Percentiles rank a stretch among this genome's conserved stretches.
These are phyloP conservation scores for Stylophora pistillata DNA, from an alignment of 64 coral and sea anemone species.

Conservation along the genomic window DNA sequence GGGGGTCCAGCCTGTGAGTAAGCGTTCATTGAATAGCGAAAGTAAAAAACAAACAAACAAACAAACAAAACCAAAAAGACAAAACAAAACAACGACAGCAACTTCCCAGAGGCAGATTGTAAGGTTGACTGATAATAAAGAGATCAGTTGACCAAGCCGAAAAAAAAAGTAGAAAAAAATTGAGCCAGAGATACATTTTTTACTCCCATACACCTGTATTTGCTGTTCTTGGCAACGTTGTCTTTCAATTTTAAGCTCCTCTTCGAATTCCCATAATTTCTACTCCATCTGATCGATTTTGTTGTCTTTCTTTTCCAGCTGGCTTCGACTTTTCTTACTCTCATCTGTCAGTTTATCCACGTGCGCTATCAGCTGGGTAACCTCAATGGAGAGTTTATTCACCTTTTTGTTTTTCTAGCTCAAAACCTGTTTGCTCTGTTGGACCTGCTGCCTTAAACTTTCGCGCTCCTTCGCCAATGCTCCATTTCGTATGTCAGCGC, in stretches of 20 bases:
- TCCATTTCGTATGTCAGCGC: constrained; percentile 31
- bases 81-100: too few relatives aligned
- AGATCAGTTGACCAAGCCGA: too few relatives aligned
- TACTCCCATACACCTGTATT: background rate
- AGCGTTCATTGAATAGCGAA: too few relatives aligned
- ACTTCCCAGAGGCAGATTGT: too few relatives aligned
- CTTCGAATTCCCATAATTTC: constrained; percentile 16
- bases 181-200: background rate
- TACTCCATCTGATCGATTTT: constrained; percentile 43
- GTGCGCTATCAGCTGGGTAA: constrained; percentile 31
- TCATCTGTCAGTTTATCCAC: constrained; percentile 37
- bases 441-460: constrained; percentile 31
- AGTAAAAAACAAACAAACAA: too few relatives aligned
- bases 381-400: constrained; percentile 24
- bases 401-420: constrained; percentile 36
- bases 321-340: constrained; percentile 30
- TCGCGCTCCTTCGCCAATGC: constrained; percentile 42
- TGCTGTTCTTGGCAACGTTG: background rate
- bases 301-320: constrained; percentile 35
- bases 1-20: too few relatives aligned
- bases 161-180: background rate
- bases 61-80: too few relatives aligned
- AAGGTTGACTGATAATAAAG: too few relatives aligned
- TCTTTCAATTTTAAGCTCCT: constrained; percentile 11
- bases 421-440: background rate